These are phyloP conservation scores for Sceloporus tristichus DNA, from an alignment of 2,113 vertebrate species.

Conservation along the genomic window DNA sequence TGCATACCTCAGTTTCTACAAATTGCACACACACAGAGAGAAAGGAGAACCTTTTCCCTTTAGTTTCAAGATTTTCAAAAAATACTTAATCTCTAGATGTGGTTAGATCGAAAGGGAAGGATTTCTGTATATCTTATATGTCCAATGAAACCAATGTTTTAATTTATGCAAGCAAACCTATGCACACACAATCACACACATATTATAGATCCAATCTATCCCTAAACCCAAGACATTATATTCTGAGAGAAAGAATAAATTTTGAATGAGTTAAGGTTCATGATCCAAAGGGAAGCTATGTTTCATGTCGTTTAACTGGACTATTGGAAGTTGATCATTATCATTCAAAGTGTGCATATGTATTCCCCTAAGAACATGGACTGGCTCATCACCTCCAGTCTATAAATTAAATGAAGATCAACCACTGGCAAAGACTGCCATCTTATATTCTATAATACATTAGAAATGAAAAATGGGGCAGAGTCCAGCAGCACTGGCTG, in stretches of 20 bases:
- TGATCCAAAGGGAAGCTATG: conserved; percentile 42
- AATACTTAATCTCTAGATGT: no score
- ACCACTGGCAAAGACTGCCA: background rate
- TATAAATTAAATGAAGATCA: no score
- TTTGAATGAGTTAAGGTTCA: conserved; percentile 39
- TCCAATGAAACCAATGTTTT: background rate
- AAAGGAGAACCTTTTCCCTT: no score
- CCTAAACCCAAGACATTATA: conserved; percentile 47
- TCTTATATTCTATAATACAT: conserved; percentile 53
- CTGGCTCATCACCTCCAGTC: no score
- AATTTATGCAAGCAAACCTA: background rate
- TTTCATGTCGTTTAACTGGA: background rate
- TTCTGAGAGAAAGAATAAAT: conserved; percentile 22
- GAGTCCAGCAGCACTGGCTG: conserved; percentile 57
- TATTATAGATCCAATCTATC: conserved; percentile 60
- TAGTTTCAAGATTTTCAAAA: no score
- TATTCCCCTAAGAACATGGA: no score
- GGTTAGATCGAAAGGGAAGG: background rate
- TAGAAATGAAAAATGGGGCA: conserved; percentile 42
- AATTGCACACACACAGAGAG: no score
- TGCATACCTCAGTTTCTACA: no score
- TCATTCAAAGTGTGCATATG: no score
- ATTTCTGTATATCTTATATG: background rate
- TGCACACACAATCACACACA: background rate
- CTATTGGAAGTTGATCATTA: no score